Percentiles rank a stretch among this genome's conserved stretches.
Conservation (phyloP, 2,888 invertebrate genomes). For the Heliconius hortense region DNA sequence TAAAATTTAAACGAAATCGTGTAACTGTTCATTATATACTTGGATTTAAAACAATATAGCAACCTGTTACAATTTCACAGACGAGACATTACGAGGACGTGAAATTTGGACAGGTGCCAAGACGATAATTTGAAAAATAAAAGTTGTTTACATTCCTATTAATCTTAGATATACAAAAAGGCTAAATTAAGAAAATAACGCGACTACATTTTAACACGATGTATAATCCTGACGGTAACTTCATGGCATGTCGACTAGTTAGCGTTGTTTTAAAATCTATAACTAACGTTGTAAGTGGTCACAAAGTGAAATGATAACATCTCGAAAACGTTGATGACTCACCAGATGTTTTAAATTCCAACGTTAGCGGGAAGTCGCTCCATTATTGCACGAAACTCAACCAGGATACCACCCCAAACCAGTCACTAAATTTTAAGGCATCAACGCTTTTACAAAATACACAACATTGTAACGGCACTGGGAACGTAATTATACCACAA, state of each 20-base stretch:
- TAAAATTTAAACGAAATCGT: background rate
- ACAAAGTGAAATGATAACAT: slow-evolving; percentile 35
- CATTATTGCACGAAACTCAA: slow-evolving; percentile 74
- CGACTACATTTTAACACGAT: slow-evolving; percentile 13
- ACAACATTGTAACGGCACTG: slow-evolving; percentile 50
- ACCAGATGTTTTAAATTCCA: slow-evolving; percentile 80
- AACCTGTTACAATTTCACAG: slow-evolving; percentile 36
- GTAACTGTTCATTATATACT: background rate
- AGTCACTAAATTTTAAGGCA: slow-evolving; percentile 66
- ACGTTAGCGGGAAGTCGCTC: slow-evolving; percentile 73
- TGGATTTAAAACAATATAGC: slow-evolving; percentile 17
- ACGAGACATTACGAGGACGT: slow-evolving; percentile 31
- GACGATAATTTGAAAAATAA: slow-evolving; percentile 21
- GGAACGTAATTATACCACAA: slow-evolving; percentile 52
- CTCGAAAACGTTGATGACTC: slow-evolving; percentile 73
- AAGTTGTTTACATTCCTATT: slow-evolving; percentile 37
- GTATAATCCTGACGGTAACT: slow-evolving; percentile 18
- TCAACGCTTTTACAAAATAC: slow-evolving; percentile 62
- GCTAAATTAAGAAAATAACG: slow-evolving; percentile 29
- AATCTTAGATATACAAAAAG: slow-evolving; percentile 21
- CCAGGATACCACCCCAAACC: slow-evolving; percentile 72
- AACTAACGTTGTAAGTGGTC: slow-evolving; percentile 16
- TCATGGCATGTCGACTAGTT: slow-evolving; percentile 18
- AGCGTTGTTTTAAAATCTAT: slow-evolving; percentile 27
- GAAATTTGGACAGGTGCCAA: slow-evolving; percentile 37